These are phyloP conservation scores for Holotrichia oblita DNA, from an alignment of 1,140 invertebrate genomes.

Conservation along the genomic window DNA sequence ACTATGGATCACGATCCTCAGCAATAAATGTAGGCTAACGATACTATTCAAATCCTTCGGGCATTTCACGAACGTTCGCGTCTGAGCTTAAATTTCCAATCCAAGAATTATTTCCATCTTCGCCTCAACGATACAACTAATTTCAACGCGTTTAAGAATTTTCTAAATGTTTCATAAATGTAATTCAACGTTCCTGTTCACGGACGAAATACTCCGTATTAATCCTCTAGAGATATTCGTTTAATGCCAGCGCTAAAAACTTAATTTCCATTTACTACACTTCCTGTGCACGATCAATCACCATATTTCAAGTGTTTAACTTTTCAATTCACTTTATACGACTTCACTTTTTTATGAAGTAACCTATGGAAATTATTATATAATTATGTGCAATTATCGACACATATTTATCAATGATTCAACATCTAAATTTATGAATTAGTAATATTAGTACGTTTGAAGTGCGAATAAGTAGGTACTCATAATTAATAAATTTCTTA, in stretches of 20 bases:
- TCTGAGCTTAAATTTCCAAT: background rate
- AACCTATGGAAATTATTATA: background rate
- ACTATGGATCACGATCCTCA: background rate
- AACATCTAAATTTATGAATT: constrained; percentile 18
- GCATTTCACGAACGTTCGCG: constrained; percentile 2
- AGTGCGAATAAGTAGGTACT: background rate
- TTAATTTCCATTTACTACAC: background rate
- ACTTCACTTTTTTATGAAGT: background rate
- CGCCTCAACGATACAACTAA: background rate
- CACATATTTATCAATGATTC: constrained; percentile 13
- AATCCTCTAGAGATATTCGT: background rate
- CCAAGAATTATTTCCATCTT: background rate
- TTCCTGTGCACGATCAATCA: background rate
- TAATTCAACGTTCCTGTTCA: background rate
- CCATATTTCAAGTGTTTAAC: background rate
- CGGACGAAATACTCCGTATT: background rate
- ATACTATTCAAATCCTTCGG: background rate
- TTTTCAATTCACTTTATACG: background rate
- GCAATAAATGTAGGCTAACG: constrained; percentile 8
- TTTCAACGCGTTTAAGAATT: background rate
- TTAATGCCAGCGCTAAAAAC: background rate
- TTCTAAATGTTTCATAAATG: background rate
- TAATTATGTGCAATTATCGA: background rate
- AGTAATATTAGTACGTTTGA: background rate
- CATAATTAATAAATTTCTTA: background rate